Evolutionary conservation across 2,113 vertebrate species (phyloP).

Genomic region (Junco hyemalis): DNA sequence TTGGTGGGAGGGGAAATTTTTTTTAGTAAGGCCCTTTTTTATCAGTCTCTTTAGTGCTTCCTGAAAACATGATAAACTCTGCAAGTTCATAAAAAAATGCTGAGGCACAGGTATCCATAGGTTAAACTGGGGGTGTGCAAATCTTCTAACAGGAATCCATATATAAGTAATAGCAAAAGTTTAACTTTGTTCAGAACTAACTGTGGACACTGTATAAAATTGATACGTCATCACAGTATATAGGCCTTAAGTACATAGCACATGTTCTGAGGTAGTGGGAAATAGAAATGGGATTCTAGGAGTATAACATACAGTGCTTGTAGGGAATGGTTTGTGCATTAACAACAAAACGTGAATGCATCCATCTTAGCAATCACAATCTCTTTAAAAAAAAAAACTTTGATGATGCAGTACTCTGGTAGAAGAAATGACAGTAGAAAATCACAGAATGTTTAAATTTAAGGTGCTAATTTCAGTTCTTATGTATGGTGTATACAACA

Average conservation of each 20-base stretch:
- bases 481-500: not conserved
- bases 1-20: fast-evolving
- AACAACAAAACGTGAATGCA: not conserved
- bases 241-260: not conserved
- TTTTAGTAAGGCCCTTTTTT: not conserved
- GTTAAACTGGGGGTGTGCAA: not conserved
- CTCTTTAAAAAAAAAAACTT: not conserved
- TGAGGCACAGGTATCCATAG: not conserved
- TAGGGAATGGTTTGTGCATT: not conserved
- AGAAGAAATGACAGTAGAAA: not conserved
- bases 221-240: not conserved
- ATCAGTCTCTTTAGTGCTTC: not conserved
- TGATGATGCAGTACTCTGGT: not conserved
- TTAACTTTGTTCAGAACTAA: not conserved
- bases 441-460: not conserved
- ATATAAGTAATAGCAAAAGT: not conserved
- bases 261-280: not conserved
- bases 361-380: not conserved
- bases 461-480: not conserved
- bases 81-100: not conserved
- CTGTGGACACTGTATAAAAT: not conserved
- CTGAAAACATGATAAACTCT: not conserved
- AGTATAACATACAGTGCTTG: not conserved
- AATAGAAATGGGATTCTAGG: not conserved
- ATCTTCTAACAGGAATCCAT: not conserved